Conservation (phyloP, 2,888 invertebrate genomes). For the Apotomis turbidana region DNA sequence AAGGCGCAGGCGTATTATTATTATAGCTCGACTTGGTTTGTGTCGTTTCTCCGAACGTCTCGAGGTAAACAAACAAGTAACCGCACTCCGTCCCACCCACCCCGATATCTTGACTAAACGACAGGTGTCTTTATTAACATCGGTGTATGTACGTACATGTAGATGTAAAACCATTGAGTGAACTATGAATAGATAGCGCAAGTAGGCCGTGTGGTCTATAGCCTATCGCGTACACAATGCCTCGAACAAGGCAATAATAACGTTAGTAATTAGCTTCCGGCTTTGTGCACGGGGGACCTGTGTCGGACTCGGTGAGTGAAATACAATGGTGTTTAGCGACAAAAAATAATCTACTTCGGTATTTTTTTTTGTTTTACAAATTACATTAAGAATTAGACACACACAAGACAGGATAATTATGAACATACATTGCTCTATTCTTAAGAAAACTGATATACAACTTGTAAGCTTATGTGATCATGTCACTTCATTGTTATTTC, state of each 20-base stretch:
- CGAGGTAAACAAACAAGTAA: constrained; percentile 5
- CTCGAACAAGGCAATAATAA: constrained; percentile 43
- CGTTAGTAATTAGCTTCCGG: constrained; percentile 49
- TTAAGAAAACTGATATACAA: too few species aligned
- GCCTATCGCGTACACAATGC: constrained; percentile 28
- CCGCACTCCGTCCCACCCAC: constrained; percentile 8
- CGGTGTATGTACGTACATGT: neutral
- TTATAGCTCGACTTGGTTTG: constrained; percentile 1
- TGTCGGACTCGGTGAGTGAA: constrained; percentile 46
- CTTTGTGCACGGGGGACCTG: constrained; percentile 47
- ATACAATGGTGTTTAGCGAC: constrained; percentile 46
- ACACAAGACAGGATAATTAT: too few species aligned
- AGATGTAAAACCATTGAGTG: neutral
- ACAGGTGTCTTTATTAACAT: constrained; percentile 4
- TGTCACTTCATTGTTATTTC: too few species aligned
- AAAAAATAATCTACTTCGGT: neutral
- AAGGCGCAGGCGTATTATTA: constrained; percentile 5
- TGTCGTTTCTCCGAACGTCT: constrained; percentile 14
- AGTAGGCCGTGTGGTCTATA: constrained; percentile 22
- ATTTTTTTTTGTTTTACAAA: too few species aligned
- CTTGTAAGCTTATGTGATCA: too few species aligned
- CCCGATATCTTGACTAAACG: constrained; percentile 6
- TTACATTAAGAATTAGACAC: too few species aligned
- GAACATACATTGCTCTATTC: too few species aligned
- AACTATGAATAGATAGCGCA: neutral